Evolutionary conservation across 2,797 vertebrate genomes (phyloP), one percentile per base, ranked within the genome.

Genomic region (Geotrypetes seraphini): DNA sequence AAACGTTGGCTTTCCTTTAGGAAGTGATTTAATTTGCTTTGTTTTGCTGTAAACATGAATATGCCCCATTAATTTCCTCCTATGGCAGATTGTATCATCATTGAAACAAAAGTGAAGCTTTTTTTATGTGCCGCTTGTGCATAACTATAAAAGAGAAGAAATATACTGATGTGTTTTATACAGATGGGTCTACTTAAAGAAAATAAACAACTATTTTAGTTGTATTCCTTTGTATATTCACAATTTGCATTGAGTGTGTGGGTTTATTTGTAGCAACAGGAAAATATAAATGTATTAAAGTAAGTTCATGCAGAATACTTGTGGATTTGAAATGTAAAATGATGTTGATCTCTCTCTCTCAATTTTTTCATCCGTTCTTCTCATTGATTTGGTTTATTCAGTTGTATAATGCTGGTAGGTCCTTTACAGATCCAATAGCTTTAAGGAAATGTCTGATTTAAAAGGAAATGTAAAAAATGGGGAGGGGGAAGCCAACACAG

Each of bases 171-270:
- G 27, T 34, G 23, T 38, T 42, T 60, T 70, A 52, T 39, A 24
- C 32, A 33, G 25, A 29, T 57, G 32, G 48, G 25, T 66, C 53
- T 63, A 33, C 51, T 68, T 50, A 37, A 42, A 22, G 11, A 31
- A 63, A 53, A 44, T 20, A n/a, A n/a, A n/a, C 26, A 34, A 37
- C 22, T 50, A 55, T 66, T 63, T 66, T 68, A 66, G 67, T 57
- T 75, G 64, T 76, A 68, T 73, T 59, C 57, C 15, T 16, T 38
- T 61, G 47, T 62, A 71, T 61, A 75, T 63, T 75, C 71, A 66
- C 62, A 69, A 56, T 63, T 60, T 61, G 30, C 57, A 59, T 49
- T 57, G 33, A 12, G 35, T 61, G 57, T 50, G 63, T 63, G 58
- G 54, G 28, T 56, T 41, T 40, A 33, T 45, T 45, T 63, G 26